Percentiles rank a stretch among this genome's conserved stretches.
Evolutionary conservation across 1,140 invertebrate species (phyloP).

Genomic region (Drosophila sechellia): DNA sequence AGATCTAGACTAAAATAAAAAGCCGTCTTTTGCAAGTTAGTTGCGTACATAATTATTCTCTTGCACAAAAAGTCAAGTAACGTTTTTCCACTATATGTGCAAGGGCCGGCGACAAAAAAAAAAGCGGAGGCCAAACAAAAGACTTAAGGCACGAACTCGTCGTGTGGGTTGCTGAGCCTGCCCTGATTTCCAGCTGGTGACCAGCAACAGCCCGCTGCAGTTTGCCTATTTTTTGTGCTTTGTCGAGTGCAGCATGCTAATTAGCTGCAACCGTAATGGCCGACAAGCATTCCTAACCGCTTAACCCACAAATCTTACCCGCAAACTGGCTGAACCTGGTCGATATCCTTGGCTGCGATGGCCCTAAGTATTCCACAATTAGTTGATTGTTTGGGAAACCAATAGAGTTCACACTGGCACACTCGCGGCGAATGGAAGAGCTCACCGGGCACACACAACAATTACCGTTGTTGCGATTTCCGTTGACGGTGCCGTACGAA

Average conservation of each 20-base stretch:
- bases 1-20: slow-evolving; percentile 19
- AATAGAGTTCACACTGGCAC: slow-evolving; percentile 36
- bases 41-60: slow-evolving; percentile 38
- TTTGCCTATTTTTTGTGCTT: slow-evolving; percentile 6
- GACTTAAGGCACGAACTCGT: slow-evolving; percentile 67
- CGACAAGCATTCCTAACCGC: slow-evolving; percentile 32
- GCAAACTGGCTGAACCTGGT: slow-evolving; percentile 10
- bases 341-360: slow-evolving; percentile 38
- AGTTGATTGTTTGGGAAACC: slow-evolving; percentile 13
- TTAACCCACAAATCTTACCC: slow-evolving; percentile 51
- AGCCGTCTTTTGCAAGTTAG: background rate
- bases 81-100: slow-evolving; percentile 24
- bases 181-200: slow-evolving; percentile 50
- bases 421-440: slow-evolving; percentile 17
- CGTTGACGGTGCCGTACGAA: slow-evolving; percentile 66
- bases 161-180: slow-evolving; percentile 22
- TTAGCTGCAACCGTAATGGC: slow-evolving; percentile 47
- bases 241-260: slow-evolving; percentile 42
- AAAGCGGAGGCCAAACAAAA: slow-evolving; percentile 46
- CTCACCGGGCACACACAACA: slow-evolving; percentile 37
- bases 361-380: slow-evolving; percentile 29
- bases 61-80: slow-evolving; percentile 9
- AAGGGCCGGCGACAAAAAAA: slow-evolving; percentile 24
- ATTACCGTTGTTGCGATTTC: slow-evolving; percentile 77
- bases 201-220: slow-evolving; percentile 23